phyloP scores from a whole-genome alignment of 2,113 vertebrate genomes.

The Microtus ochrogaster region DNA sequence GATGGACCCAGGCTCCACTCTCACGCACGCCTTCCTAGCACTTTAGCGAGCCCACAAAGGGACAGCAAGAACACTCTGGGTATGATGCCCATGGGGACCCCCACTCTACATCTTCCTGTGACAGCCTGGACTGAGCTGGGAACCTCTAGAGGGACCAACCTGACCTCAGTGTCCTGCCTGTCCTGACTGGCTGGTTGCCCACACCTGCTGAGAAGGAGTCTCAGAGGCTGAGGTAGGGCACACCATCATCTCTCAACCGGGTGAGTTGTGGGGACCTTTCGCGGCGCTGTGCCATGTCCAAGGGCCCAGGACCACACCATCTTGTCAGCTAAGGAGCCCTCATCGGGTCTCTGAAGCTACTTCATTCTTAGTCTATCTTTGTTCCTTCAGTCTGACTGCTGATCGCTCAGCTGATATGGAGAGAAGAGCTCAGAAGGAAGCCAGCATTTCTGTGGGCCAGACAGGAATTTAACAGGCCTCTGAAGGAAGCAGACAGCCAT shows the following conservation, averaged over 20 bases:
- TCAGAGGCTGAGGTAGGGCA: neutral
- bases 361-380: slow-evolving; percentile 25
- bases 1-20: accelerated
- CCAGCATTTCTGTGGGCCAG: neutral
- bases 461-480: neutral
- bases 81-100: neutral
- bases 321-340: neutral
- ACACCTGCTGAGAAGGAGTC: neutral
- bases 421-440: neutral
- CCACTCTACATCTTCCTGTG: neutral
- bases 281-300: neutral
- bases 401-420: slow-evolving; percentile 11
- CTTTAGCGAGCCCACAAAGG: neutral
- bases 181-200: neutral
- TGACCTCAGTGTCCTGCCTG: accelerated
- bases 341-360: neutral
- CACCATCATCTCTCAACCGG: neutral
- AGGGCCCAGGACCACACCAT: neutral
- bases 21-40: accelerated
- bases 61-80: neutral
- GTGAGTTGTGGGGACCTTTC: neutral
- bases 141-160: neutral
- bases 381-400: neutral
- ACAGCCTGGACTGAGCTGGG: neutral
- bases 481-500: neutral